These are phyloP conservation scores for Agraylea sexmaculata DNA, from an alignment of 1,140 invertebrate genomes.

Conservation along the genomic window DNA sequence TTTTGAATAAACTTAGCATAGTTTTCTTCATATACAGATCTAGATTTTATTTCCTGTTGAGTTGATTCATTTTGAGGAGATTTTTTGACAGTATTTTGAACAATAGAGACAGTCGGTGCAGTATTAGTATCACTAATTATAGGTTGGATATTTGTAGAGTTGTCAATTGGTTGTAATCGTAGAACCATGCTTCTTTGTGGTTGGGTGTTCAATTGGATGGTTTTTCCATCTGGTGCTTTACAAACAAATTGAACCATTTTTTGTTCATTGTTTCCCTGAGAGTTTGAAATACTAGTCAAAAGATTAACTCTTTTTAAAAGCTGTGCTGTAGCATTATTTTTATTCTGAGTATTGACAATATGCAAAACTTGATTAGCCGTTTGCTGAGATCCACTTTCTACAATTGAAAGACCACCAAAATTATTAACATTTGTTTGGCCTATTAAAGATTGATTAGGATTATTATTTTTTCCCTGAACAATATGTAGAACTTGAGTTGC, in stretches of 20 bases:
- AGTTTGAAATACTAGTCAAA: slow-evolving; percentile 36
- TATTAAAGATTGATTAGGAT: slow-evolving; percentile 22
- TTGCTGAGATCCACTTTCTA: slow-evolving; percentile 33
- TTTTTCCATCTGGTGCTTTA: slow-evolving; percentile 43
- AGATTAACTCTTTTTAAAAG: slow-evolving; percentile 37
- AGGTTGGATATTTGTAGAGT: slow-evolving; percentile 21
- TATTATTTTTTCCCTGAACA: slow-evolving; percentile 32
- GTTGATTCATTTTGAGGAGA: slow-evolving; percentile 22
- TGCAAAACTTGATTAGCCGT: slow-evolving; percentile 36
- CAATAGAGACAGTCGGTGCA: slow-evolving; percentile 9
- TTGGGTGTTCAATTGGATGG: slow-evolving; percentile 38
- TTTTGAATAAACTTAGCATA: slow-evolving; percentile 42
- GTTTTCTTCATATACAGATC: slow-evolving; percentile 42
- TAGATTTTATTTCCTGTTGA: slow-evolving; percentile 36
- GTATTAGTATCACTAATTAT: slow-evolving; percentile 20
- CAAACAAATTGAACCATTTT: slow-evolving; percentile 46
- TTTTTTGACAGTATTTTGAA: slow-evolving; percentile 11
- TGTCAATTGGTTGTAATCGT: slow-evolving; percentile 33
- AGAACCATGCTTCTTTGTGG: slow-evolving; percentile 38
- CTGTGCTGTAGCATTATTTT: slow-evolving; percentile 29
- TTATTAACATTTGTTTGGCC: slow-evolving; percentile 24
- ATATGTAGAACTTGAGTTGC: slow-evolving; percentile 36
- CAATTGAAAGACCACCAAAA: slow-evolving; percentile 33
- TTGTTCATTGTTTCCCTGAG: slow-evolving; percentile 37
- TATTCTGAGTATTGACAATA: slow-evolving; percentile 34